Base-by-base conservation (phyloP, 2,888 invertebrate genomes). In the Stenolophus ochropezus region DNA sequence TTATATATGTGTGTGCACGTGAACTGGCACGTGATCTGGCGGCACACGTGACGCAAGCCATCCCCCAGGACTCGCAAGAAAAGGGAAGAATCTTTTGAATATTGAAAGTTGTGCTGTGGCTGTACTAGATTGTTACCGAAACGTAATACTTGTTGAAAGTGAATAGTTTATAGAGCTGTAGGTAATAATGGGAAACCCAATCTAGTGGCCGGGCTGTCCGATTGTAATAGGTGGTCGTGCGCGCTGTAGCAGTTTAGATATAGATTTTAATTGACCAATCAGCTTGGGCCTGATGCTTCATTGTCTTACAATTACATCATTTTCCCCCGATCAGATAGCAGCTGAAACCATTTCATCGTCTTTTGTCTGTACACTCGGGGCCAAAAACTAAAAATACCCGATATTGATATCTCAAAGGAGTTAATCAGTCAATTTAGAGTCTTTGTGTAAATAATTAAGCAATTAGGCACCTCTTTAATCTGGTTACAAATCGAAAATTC, bases 241-340 rank as follows among this genome's bases (percentile, higher is more conserved):
- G 11, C 33, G 33, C 33, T 42, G 8, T 42, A 42, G 33, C 8
- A 2, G 51, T 53, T 53, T 53, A 18, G 21, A 18, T 58, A 20
- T 20, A 58, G 58, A 58, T 58, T 58, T 58, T 58, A 58, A 58
- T 58, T 58, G 58, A 20, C 58, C 21, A 58, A 20, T 58, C 58
- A 53, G 51, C 8, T 42, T 42, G 11, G 33, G 33, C 33, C 33
- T 42, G 33, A 42, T 42, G 33, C 33, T 42, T 42, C 33, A 42
- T 42, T 42, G 33, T 42, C 33, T 42, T 42, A 42, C 33, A 42
- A 42, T 42, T 42, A 42, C 33, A 42, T 42, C 33, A 42, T 8
- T 42, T 42, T 42, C 33, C 33, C 11, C 33, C 33, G 33, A 42
- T 42, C 33, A 42, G 33, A 42, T 42, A 42, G 4, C 33, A 42